phyloP scores from a whole-genome alignment of 2,113 vertebrate species.

The Pleuronectes platessa region DNA sequence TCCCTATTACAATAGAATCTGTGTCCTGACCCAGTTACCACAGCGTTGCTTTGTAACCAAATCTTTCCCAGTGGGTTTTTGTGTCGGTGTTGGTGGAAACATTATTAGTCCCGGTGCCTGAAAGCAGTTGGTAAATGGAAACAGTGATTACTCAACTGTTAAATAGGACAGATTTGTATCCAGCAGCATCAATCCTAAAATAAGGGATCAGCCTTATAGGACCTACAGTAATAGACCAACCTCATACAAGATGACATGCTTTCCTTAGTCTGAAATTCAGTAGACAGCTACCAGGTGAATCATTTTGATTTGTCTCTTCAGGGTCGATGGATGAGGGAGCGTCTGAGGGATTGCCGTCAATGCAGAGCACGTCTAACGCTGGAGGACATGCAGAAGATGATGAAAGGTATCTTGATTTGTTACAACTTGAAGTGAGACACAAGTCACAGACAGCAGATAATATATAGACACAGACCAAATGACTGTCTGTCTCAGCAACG shows the following conservation, averaged over 20 bases:
- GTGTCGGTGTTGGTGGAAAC: slow-evolving; percentile 45
- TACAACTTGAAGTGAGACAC: slow-evolving; percentile 29
- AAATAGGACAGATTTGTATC: slow-evolving; percentile 18
- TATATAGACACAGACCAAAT: slow-evolving; percentile 15
- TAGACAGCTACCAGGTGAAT: slow-evolving; percentile 2
- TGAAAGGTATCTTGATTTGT: slow-evolving; percentile 85
- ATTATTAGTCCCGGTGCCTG: slow-evolving; percentile 35
- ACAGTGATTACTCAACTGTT: slow-evolving; percentile 33
- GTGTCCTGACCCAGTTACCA: slow-evolving; percentile 26
- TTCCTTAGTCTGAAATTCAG: neutral
- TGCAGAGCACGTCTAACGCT: slow-evolving; percentile 87
- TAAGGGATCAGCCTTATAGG: slow-evolving; percentile 37
- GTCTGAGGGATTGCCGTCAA: slow-evolving; percentile 90
- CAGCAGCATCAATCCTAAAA: slow-evolving; percentile 19
- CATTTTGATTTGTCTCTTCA: slow-evolving; percentile 47
- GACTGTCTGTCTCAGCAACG: slow-evolving; percentile 6
- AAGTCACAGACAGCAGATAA: slow-evolving; percentile 21
- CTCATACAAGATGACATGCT: slow-evolving; percentile 9
- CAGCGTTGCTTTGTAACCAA: neutral
- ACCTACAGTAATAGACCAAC: slow-evolving; percentile 4
- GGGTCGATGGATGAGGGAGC: slow-evolving; percentile 95
- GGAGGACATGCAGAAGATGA: slow-evolving; percentile 90
- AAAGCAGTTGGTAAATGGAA: slow-evolving; percentile 44
- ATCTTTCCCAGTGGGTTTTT: slow-evolving; percentile 4
- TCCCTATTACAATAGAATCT: neutral